Percentiles rank a stretch among this genome's conserved stretches.
Evolutionary conservation across 1,140 invertebrate genomes (phyloP).

Genomic region (Notospermus geniculatus): DNA sequence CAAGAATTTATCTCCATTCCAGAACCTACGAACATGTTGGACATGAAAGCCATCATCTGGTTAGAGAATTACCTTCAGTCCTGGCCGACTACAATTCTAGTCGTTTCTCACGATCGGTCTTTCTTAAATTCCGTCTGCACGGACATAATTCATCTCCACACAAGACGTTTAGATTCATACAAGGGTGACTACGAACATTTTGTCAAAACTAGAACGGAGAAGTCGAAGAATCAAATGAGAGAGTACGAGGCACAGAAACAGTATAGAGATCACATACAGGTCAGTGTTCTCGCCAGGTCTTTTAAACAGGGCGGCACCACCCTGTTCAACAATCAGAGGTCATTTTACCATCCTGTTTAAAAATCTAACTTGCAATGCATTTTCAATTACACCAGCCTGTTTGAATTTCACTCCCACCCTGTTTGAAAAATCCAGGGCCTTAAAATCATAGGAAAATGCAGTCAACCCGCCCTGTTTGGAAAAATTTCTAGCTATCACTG

Average conservation of each 20-base stretch:
- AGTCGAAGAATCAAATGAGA: constrained; percentile 90
- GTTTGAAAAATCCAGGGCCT: too few species aligned
- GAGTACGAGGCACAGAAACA: constrained; percentile 98
- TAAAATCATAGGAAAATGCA: too few species aligned
- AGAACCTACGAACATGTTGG: constrained; percentile 98
- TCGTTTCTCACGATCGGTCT: constrained; percentile 97
- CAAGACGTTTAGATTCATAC: constrained; percentile 83
- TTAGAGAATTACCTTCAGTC: constrained; percentile 94
- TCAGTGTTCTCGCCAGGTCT: too few species aligned
- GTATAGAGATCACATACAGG: constrained; percentile 90
- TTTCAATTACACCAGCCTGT: too few species aligned
- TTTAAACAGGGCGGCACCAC: too few species aligned
- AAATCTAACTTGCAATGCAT: too few species aligned
- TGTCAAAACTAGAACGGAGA: constrained; percentile 89
- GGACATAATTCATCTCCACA: constrained; percentile 92
- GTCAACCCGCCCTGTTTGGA: too few species aligned
- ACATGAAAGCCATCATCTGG: constrained; percentile 99
- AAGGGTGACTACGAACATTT: constrained; percentile 96
- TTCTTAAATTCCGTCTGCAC: constrained; percentile 96
- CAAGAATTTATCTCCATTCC: constrained; percentile 19
- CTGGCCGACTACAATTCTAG: constrained; percentile 94
- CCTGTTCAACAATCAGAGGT: neutral
- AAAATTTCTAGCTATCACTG: too few species aligned
- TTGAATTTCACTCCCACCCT: too few species aligned
- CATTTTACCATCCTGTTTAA: too few species aligned